A percentile compares a stretch with the other conserved stretches of the same genome.
These are phyloP conservation scores for Priocnemis perturbator DNA, from an alignment of 2,888 invertebrate species.

Conservation along the genomic window DNA sequence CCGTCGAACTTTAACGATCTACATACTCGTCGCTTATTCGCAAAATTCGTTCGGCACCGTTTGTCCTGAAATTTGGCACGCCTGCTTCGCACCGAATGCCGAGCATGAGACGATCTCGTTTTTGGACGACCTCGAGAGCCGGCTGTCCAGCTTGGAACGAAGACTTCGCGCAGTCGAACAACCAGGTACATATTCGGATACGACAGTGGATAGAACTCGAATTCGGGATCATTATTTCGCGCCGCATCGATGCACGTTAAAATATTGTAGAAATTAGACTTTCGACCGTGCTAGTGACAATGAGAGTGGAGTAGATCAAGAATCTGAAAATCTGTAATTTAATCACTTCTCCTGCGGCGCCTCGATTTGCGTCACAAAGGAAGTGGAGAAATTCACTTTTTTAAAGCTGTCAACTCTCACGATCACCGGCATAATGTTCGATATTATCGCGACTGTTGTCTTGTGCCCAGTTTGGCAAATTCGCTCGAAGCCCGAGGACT, in stretches of 20 bases:
- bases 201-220: not conserved
- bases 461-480: conserved; percentile 82
- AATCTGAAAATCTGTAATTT: no score
- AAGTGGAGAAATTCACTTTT: no score
- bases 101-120: conserved; percentile 17
- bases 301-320: no score
- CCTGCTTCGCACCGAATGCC: conserved; percentile 32
- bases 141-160: conserved; percentile 77
- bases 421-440: no score
- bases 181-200: conserved; percentile 77
- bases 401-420: no score
- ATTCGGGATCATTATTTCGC: no score
- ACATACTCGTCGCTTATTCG: conserved; percentile 21
- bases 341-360: no score
- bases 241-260: no score
- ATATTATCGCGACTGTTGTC: no score
- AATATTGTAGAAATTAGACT: no score
- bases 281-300: no score
- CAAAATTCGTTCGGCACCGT: conserved; percentile 9
- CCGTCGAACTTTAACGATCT: not conserved
- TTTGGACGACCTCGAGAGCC: conserved; percentile 63
- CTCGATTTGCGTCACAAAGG: no score
- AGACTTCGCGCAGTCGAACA: conserved; percentile 83
- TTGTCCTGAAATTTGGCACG: conserved; percentile 44
- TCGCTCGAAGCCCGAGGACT: conserved; percentile 78